Evolutionary conservation across 2,888 invertebrate genomes (phyloP).

Genomic region (Amblyjoppa proteus): DNA sequence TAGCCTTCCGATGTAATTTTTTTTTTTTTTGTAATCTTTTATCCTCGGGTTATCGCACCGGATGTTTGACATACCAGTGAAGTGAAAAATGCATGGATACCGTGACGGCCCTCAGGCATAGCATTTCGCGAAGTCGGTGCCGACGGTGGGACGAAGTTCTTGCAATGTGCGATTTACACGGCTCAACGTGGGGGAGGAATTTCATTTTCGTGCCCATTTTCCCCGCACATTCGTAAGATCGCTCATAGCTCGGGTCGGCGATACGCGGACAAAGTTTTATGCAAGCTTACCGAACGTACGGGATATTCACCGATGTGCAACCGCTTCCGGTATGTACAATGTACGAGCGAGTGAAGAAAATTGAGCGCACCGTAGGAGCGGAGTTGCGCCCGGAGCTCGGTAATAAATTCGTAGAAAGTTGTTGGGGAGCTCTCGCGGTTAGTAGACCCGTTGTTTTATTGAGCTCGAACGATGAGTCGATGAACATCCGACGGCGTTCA

Average conservation of each 20-base stretch:
- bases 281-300: conserved; percentile 21
- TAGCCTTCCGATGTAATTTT: not conserved
- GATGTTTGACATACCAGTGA: conserved; percentile 23
- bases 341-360: conserved; percentile 46
- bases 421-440: conserved; percentile 32
- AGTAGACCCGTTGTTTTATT: conserved; percentile 24
- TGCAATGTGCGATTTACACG: conserved; percentile 21
- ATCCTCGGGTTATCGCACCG: conserved; percentile 32
- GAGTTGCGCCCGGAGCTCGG: not conserved
- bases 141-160: not conserved
- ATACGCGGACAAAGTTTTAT: conserved; percentile 31
- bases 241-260: conserved; percentile 3
- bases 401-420: conserved; percentile 35
- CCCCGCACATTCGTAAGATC: not conserved
- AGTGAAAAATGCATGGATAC: conserved; percentile 51
- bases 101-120: conserved; percentile 38
- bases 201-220: conserved; percentile 60
- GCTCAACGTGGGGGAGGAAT: conserved; percentile 21
- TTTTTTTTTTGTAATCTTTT: conserved; percentile 9
- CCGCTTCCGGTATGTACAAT: conserved; percentile 53
- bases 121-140: conserved; percentile 30
- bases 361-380: conserved; percentile 15
- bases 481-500: not conserved
- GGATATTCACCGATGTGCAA: conserved; percentile 16
- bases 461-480: conserved; percentile 10